Conservation (phyloP, 2,113 vertebrate genomes). For the Bucco capensis region DNA sequence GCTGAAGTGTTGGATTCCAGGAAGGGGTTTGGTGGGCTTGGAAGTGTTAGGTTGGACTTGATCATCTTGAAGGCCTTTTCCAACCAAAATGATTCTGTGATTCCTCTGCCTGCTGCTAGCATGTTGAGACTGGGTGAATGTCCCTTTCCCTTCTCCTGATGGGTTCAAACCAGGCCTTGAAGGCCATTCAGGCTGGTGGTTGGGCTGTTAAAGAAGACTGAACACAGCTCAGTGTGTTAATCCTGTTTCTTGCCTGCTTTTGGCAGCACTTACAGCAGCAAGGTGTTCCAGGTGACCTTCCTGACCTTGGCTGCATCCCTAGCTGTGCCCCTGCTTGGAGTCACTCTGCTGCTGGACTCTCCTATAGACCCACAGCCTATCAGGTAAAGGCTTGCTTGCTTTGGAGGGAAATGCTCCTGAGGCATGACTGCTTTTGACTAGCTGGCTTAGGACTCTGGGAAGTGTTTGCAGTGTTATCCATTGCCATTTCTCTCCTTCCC, state of each 20-base stretch:
- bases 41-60: neutral
- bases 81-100: neutral
- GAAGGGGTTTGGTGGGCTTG: neutral
- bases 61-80: neutral
- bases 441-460: too few relatives aligned
- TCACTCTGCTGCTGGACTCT: slow-evolving; percentile 85
- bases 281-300: slow-evolving; percentile 88
- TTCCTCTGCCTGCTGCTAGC: neutral
- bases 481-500: neutral
- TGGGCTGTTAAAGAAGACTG: neutral
- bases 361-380: slow-evolving; percentile 89
- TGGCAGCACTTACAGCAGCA: slow-evolving; percentile 88
- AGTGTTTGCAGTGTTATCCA: neutral
- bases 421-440: neutral
- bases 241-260: neutral
- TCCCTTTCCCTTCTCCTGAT: neutral
- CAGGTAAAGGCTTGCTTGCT: slow-evolving; percentile 72
- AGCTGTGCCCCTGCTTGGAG: slow-evolving; percentile 80
- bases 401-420: neutral
- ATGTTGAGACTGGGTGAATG: neutral
- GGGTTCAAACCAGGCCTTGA: neutral
- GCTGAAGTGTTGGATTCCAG: neutral
- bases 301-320: slow-evolving; percentile 79
- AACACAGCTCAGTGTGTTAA: neutral
- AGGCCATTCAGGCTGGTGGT: neutral